Percentiles rank a stretch among this genome's conserved stretches.
Conservation (phyloP, 92 coral and sea anemone genomes). For the Ricordea florida region DNA sequence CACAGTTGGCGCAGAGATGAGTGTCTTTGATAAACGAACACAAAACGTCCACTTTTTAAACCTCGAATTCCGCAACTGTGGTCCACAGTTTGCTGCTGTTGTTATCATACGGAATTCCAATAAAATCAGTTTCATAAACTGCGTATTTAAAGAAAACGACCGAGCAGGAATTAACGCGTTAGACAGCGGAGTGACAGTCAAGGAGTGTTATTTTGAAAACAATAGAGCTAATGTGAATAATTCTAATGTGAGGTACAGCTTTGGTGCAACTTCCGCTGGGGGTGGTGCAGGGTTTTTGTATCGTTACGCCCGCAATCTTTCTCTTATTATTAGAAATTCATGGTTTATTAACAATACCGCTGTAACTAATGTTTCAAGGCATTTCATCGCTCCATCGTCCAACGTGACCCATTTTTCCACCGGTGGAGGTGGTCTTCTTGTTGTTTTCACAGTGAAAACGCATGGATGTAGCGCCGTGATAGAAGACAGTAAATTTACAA, state of each 20-base stretch:
- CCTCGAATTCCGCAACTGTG: conserved; percentile 71
- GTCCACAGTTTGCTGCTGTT: conserved; percentile 66
- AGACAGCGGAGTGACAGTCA: conserved; percentile 68
- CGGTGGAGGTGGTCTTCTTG: conserved; percentile 70
- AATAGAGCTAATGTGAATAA: conserved; percentile 60
- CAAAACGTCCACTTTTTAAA: conserved; percentile 47
- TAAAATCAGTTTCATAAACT: conserved; percentile 59
- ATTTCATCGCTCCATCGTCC: conserved; percentile 64
- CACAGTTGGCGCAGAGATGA: conserved; percentile 33
- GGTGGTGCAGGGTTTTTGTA: conserved; percentile 71
- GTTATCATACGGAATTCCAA: conserved; percentile 66
- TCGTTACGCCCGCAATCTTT: conserved; percentile 7
- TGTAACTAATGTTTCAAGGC: conserved; percentile 41
- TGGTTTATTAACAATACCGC: conserved; percentile 65
- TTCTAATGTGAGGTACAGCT: conserved; percentile 14
- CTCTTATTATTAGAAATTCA: conserved; percentile 41
- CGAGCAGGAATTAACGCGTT: conserved; percentile 79
- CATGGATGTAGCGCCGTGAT: conserved; percentile 37
- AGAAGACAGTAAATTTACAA: conserved; percentile 34
- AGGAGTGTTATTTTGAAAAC: conserved; percentile 60
- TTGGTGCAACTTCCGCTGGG: conserved; percentile 61
- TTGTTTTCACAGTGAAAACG: conserved; percentile 37
- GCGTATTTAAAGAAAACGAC: conserved; percentile 69
- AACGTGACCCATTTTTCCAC: conserved; percentile 52
- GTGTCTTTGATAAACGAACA: conserved; percentile 19